A percentile compares a stretch with the other conserved stretches of the same genome.
These are phyloP conservation scores for Sakesphorus luctuosus DNA, from an alignment of 2,113 vertebrate genomes.

Conservation along the genomic window DNA sequence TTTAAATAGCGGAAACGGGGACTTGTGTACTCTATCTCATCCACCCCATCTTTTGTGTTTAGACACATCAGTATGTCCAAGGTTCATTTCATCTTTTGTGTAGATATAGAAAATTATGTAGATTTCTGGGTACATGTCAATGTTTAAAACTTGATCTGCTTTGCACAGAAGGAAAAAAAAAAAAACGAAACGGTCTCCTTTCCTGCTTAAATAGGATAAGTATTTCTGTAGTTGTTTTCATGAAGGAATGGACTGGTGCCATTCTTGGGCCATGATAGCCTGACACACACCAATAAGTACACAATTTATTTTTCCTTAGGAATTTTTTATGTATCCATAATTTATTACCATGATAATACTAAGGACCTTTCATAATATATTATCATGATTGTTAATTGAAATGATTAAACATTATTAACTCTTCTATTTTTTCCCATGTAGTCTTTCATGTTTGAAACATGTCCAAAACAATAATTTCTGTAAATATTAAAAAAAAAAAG, in stretches of 20 bases:
- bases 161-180: not conserved
- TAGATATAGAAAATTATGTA: not conserved
- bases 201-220: rapidly evolving
- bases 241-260: not conserved
- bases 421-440: not conserved
- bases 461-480: not conserved
- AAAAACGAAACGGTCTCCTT: rapidly evolving
- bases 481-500: not conserved
- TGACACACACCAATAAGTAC: not conserved
- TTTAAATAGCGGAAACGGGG: not conserved
- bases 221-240: not conserved
- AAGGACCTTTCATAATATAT: not conserved
- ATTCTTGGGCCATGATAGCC: not conserved
- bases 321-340: not conserved
- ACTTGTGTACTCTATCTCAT: not conserved
- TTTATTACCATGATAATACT: not conserved
- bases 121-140: not conserved
- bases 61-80: rapidly evolving
- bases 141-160: not conserved
- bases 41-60: not conserved
- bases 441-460: not conserved
- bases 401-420: not conserved
- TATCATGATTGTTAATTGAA: rapidly evolving
- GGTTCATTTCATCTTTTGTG: not conserved
- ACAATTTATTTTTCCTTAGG: not conserved